Evolutionary conservation across 2,888 invertebrate species (phyloP).

Genomic region (Gastracanthus pulcherrimus): DNA sequence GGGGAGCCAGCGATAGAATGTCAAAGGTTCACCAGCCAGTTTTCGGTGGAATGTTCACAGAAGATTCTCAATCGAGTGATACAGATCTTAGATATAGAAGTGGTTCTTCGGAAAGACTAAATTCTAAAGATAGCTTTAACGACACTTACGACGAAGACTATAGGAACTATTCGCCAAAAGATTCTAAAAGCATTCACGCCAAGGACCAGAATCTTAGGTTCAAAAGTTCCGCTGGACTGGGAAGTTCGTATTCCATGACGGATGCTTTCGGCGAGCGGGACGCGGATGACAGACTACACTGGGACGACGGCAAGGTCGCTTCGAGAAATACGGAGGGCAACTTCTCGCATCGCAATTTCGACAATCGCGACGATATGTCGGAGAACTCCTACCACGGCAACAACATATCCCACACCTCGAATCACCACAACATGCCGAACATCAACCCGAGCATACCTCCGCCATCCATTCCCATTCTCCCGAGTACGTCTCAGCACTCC

Average conservation of each 20-base stretch:
- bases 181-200: slow-evolving; percentile 45
- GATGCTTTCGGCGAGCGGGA: slow-evolving; percentile 17
- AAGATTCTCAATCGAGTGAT: slow-evolving; percentile 46
- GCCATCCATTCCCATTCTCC: slow-evolving; percentile 66
- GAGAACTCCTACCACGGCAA: slow-evolving; percentile 4
- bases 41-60: slow-evolving; percentile 65
- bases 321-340: slow-evolving; percentile 1
- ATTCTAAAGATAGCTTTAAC: slow-evolving; percentile 57
- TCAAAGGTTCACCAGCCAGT: slow-evolving; percentile 72
- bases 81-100: slow-evolving; percentile 20
- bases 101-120: slow-evolving; percentile 9
- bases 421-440: slow-evolving; percentile 73
- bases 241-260: slow-evolving; percentile 57
- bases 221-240: slow-evolving; percentile 65
- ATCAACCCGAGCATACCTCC: slow-evolving; percentile 72
- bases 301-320: background rate
- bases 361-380: slow-evolving; percentile 9
- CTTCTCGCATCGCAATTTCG: background rate
- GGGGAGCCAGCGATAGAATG: slow-evolving; percentile 67
- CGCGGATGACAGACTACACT: background rate
- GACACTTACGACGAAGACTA: slow-evolving; percentile 64
- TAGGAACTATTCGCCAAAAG: slow-evolving; percentile 66
- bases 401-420: slow-evolving; percentile 61
- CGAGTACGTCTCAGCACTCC: slow-evolving; percentile 66
- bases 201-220: slow-evolving; percentile 69